Base-by-base conservation (phyloP, 1,140 invertebrate species). In the Bombus sylvicola region DNA sequence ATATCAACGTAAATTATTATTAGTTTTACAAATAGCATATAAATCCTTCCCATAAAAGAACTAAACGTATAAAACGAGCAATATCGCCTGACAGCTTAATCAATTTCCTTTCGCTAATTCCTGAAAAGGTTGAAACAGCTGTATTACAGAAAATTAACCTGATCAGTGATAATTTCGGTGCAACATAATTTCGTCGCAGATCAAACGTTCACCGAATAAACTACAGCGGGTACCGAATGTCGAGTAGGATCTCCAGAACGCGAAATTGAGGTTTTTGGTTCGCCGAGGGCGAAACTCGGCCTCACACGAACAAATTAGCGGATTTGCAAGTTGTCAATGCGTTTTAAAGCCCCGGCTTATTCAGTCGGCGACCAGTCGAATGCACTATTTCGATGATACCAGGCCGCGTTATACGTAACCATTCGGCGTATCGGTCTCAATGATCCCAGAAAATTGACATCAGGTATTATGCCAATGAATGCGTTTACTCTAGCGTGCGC, bases 261-360 rank as follows among this genome's bases (percentile, higher is more conserved):
- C 25, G 37, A 34, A 68, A 68, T 37, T 10, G 71, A 31, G 71
- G 59, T 75, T 75, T 69, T 75, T 22, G 78, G 59, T 15, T 8
- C 9, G 28, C 31, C 25, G 57, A 22, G 18, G 18, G 47, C 47
- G 18, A 53, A 53, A 53, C 47, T 53, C 59, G 25, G 41, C 37
- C 74, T 75, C 71, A 47, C 62, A 74, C 43, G 84, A 47, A 15
- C 73, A 85, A 85, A 85, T 85, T 85, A 81, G 43, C 84, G 79
- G 84, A 85, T 81, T 75, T 62, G 62, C 71, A 72, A 69, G 79
- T 81, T 68, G 57, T 43, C 84, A 62, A 85, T 75, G 84, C 71
- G 78, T 85, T 81, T 81, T 81, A 85, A 85, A 85, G 79, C 84
- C 84, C 69, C 41, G 37, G 84, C 78, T 85, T 85, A 85, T 85